Evolutionary conservation across 2,113 vertebrate genomes (phyloP).

Genomic region (Scolopax mira): DNA sequence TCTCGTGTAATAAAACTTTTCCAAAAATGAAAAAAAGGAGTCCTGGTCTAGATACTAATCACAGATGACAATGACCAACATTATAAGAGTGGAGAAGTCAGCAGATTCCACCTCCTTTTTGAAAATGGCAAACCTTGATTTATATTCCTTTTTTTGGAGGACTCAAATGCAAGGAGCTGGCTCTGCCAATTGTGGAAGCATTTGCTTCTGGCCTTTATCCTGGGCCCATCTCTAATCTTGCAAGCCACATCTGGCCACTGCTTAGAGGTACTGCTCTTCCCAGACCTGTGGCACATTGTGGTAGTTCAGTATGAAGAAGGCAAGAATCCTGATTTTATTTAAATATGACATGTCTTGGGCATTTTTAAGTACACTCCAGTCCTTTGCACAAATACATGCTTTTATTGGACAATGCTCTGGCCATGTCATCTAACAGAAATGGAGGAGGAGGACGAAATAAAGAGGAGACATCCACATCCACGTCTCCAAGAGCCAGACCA

Average conservation of each 20-base stretch:
- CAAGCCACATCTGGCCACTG: not conserved
- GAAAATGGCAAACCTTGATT: not conserved
- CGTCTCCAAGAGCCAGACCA: not conserved
- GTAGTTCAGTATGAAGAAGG: not conserved
- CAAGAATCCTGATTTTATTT: not conserved
- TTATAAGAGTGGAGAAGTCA: not conserved
- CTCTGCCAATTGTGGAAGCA: not conserved
- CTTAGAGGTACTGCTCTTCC: not conserved
- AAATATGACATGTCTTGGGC: not conserved
- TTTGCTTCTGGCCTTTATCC: not conserved
- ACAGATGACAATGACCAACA: not conserved
- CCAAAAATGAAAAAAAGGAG: not conserved
- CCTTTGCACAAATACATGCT: not conserved
- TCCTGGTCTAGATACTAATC: not conserved
- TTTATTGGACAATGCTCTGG: not conserved
- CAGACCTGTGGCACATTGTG: accelerated
- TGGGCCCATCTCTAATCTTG: not conserved
- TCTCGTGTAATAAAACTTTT: not conserved
- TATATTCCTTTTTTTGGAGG: not conserved
- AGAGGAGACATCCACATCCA: not conserved
- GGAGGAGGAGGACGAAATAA: not conserved
- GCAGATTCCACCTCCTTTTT: not conserved
- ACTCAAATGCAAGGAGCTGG: not conserved
- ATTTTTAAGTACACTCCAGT: not conserved
- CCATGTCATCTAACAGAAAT: not conserved